Evolutionary conservation across 2,113 vertebrate species (phyloP), one percentile per base, ranked within the genome.

Genomic region (Sus scrofa): DNA sequence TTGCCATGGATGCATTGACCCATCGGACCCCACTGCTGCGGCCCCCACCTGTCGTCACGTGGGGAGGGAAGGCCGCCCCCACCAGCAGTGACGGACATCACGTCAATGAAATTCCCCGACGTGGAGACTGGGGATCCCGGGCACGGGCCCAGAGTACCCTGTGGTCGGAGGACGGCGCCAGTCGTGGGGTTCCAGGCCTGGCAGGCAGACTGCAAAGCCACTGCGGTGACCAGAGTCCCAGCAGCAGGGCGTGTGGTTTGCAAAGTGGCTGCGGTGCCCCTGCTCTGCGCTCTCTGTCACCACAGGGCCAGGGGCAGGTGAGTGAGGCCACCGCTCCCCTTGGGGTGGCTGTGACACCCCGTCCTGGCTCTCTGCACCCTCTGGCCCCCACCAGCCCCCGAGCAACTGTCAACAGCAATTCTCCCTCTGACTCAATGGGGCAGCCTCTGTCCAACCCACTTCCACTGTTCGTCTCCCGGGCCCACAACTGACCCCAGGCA

Each of bases 171-270:
- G 71, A 30, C 0, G 6, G 63, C 0, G 1, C 54, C 2, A 0
- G 37, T 0, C 15, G 0, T 7, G 65, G 89, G 65, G 65, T 3
- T 6, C 54, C 10, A 1, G 30, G 34, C 32, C 34, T 14, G 63
- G 52, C 22, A 32, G 54, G 15, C 54, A 2, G 34, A 32, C 37
- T 1, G 24, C 3, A 11, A 3, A n/a, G 34, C 32, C 24, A 2
- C 13, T 2, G 7, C 4, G 19, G 19, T 0, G 0, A 30, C 13
- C 5, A 15, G 6, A 20, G 15, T 0, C 0, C 30, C 0, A 1
- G 16, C 1, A 11, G 11, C 44, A 22, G 39, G 24, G 37, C 2
- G 0, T 3, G 39, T 1, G n/a, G 39, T 44, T 3, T 37, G 91
- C 22, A n/a, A 5, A 30, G n/a, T 7, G 56, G 83, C 65, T 1